A percentile compares a stretch with the other conserved stretches of the same genome.
Evolutionary conservation across 2,113 vertebrate genomes (phyloP).

Genomic region (Noturus placidus): DNA sequence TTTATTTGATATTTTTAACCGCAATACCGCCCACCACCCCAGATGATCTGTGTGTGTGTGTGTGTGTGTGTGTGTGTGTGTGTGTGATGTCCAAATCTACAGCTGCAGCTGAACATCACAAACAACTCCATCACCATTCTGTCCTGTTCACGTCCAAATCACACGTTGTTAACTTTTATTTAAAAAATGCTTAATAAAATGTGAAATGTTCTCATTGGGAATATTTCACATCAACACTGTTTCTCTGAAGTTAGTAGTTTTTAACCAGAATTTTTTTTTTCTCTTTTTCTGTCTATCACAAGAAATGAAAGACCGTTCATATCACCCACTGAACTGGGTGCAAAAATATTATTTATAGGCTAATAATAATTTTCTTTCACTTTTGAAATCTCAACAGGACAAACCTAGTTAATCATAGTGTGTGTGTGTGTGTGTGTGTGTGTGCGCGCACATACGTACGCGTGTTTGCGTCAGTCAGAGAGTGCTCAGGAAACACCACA

Average conservation of each 20-base stretch:
- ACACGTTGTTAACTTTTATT: not conserved
- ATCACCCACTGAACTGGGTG: not conserved
- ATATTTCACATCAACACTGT: not conserved
- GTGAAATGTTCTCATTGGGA: not conserved
- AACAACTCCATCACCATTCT: not conserved
- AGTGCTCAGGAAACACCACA: constrained; percentile 40
- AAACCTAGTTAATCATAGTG: not conserved
- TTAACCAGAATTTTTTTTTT: not conserved
- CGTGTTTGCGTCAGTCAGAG: constrained; percentile 26
- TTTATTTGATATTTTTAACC: not conserved
- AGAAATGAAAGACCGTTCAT: not conserved
- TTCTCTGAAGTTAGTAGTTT: not conserved
- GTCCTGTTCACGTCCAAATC: not conserved
- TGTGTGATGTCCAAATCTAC: not conserved
- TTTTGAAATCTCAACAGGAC: constrained; percentile 8
- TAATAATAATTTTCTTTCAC: not conserved
- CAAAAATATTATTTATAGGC: not conserved
- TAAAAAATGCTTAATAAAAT: not conserved
- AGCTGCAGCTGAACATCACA: constrained; percentile 14
- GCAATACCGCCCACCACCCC: not conserved
- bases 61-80: not conserved
- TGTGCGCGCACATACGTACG: no score
- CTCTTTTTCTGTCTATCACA: not conserved
- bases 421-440: constrained; percentile 19
- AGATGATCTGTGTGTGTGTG: not conserved